Base-by-base conservation (phyloP, 2,888 invertebrate genomes). In the Ceratothoa steindachneri region DNA sequence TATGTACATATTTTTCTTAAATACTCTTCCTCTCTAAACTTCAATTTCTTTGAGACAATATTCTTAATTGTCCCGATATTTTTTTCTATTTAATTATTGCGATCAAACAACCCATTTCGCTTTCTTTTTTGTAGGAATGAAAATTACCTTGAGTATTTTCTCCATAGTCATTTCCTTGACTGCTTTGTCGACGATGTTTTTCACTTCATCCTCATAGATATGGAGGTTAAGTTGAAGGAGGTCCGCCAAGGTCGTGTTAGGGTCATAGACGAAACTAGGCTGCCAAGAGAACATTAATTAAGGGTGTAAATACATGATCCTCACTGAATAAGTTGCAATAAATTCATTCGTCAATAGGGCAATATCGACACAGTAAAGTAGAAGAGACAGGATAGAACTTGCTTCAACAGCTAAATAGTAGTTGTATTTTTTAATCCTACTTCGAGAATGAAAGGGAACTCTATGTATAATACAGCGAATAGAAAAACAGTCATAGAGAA, bases 131-230 rank as follows among this genome's bases (percentile, higher is more conserved):
- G n/a, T n/a, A n/a, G n/a, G n/a, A n/a, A n/a, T n/a, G n/a, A 41
- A 41, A 41, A 30, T 22, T 7, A 80, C 80, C 71, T 93, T 89
- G 68, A 97, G 87, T 72, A 92, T 91, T 84, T 96, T 97, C 85
- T 97, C 97, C 96, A 97, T 97, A 1, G 95, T 93, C 93, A 96
- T 95, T 87, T 97, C 97, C 85, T 97, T 97, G 0, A 96, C 95
- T 0, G 97, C 96, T 86, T 97, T 97, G 84, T 97, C 97, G 7
- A 97, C 97, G 82, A 97, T 97, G 84, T 94, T 95, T 83, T 95
- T 93, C 0, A 95, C 97, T 85, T 97, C 97, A 84, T 97, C 97
- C 85, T 97, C 97, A 84, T 94, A 97, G 85, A 96, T 94, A 84
- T 97, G 97, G 9, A 97, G 88, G 85, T 96, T 96, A 67, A 97